Evolutionary conservation across 2,113 vertebrate species (phyloP).

Genomic region (Apodemus speciosus): DNA sequence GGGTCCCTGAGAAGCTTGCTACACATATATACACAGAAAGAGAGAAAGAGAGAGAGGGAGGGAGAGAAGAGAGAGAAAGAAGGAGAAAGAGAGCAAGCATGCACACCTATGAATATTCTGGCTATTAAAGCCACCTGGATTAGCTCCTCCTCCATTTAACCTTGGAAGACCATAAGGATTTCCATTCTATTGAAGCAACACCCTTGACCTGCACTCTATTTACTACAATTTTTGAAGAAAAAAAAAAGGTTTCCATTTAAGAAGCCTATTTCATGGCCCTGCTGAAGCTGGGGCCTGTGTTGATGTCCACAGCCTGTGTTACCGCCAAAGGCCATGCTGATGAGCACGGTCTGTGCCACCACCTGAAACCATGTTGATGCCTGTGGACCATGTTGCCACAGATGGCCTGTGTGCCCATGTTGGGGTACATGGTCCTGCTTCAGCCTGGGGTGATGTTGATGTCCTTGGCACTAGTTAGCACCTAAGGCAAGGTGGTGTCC

Average conservation of each 20-base stretch:
- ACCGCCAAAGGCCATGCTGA: neutral
- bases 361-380: neutral
- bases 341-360: neutral
- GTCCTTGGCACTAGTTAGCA: neutral
- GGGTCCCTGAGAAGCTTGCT: neutral
- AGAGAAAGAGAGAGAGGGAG: neutral
- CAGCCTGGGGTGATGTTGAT: neutral
- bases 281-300: neutral
- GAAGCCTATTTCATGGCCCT: neutral
- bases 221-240: neutral
- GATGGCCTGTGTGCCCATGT: neutral
- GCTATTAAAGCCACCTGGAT: neutral
- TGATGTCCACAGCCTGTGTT: neutral
- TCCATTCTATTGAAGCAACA: neutral
- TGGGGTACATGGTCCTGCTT: neutral
- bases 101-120: neutral
- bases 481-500: neutral
- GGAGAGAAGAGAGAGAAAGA: neutral
- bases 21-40: neutral
- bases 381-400: neutral
- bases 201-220: neutral
- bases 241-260: neutral
- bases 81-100: neutral
- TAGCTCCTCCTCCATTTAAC: neutral
- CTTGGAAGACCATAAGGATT: neutral